Percentiles rank a stretch among this genome's conserved stretches.
These are phyloP conservation scores for Atractosteus spatula DNA, from an alignment of 2,113 vertebrate genomes.

Conservation along the genomic window DNA sequence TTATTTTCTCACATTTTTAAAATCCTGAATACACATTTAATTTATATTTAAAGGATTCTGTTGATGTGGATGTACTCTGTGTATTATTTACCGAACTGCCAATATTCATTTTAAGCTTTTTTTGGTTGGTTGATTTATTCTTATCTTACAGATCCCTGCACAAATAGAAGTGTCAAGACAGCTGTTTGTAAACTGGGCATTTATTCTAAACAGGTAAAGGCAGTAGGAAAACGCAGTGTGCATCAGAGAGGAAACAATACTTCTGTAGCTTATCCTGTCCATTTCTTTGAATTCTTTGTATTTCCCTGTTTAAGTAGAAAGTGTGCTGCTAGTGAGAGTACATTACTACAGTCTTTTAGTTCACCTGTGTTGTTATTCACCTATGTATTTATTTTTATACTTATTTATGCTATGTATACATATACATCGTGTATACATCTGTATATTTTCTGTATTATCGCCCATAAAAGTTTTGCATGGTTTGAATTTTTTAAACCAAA, in stretches of 20 bases:
- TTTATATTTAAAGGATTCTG: too few relatives aligned
- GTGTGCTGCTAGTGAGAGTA: too few relatives aligned
- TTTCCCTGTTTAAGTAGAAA: not conserved
- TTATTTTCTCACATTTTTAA: too few relatives aligned
- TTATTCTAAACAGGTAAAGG: not conserved
- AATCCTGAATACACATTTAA: too few relatives aligned
- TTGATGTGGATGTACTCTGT: too few relatives aligned
- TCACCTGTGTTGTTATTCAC: not conserved
- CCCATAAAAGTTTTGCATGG: too few relatives aligned
- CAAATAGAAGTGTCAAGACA: not conserved
- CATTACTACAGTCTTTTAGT: too few relatives aligned
- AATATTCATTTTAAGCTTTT: too few relatives aligned
- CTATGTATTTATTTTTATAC: conserved; percentile 28
- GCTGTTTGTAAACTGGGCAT: not conserved
- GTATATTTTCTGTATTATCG: too few relatives aligned
- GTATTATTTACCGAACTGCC: too few relatives aligned
- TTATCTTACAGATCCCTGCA: not conserved
- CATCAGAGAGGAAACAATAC: not conserved
- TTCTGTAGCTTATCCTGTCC: not conserved
- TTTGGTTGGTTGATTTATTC: not conserved
- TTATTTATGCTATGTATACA: conserved; percentile 18
- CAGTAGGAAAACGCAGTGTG: not conserved
- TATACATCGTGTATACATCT: not conserved
- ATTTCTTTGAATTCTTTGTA: not conserved
- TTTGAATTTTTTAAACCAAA: not conserved